phyloP scores from a whole-genome alignment of 2,797 vertebrate species.

The Erithacus rubecula region DNA sequence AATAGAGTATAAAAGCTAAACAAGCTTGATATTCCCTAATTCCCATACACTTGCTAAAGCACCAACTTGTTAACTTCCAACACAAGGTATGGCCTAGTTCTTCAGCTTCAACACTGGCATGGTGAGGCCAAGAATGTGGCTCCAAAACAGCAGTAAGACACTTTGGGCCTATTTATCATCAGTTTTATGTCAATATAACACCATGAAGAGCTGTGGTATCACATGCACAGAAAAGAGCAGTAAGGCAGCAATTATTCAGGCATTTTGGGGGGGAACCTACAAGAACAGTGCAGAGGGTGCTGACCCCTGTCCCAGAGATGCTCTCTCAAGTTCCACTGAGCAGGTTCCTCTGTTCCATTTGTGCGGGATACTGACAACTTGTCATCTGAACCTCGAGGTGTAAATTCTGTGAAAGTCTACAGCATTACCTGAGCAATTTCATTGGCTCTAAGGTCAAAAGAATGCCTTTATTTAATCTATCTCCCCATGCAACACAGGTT shows the following conservation, averaged over 20 bases:
- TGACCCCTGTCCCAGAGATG: neutral
- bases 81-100: neutral
- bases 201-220: neutral
- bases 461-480: neutral
- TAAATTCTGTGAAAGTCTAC: neutral
- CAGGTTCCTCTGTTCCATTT: neutral
- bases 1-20: neutral
- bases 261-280: neutral
- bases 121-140: neutral
- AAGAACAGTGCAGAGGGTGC: neutral
- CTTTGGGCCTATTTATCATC: neutral
- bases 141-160: slow-evolving; percentile 12
- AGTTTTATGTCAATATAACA: neutral
- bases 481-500: neutral
- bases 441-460: neutral
- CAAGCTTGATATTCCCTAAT: neutral
- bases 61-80: neutral
- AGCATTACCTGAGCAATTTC: neutral
- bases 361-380: fast-evolving
- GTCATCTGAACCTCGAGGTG: neutral
- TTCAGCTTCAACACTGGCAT: neutral
- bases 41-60: neutral
- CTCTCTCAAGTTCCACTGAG: neutral
- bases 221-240: neutral
- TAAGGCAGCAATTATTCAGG: slow-evolving; percentile 49